Evolutionary conservation across 2,888 invertebrate genomes (phyloP).

Genomic region (Drosophila antonietae): DNA sequence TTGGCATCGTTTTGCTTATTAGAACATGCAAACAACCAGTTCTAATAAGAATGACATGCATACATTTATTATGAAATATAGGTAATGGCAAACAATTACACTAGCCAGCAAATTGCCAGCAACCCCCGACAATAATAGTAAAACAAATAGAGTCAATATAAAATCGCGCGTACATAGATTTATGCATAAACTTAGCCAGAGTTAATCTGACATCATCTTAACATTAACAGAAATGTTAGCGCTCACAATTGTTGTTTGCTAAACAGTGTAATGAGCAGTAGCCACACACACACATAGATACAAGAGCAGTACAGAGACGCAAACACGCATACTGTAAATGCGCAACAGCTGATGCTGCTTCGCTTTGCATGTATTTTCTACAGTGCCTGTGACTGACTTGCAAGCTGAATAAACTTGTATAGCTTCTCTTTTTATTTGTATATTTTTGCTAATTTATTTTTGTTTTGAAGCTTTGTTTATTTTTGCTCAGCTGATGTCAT

Average conservation of each 20-base stretch:
- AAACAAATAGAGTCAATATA: not conserved
- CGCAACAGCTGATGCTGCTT: constrained; percentile 74
- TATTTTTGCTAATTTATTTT: constrained; percentile 27
- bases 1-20: constrained; percentile 57
- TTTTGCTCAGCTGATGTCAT: constrained; percentile 71
- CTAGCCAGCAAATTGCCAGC: constrained; percentile 27
- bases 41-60: constrained; percentile 69
- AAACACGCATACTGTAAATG: constrained; percentile 32
- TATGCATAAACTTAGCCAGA: not conserved
- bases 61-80: constrained; percentile 67
- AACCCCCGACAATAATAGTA: not conserved
- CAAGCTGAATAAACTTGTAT: constrained; percentile 60
- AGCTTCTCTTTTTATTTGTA: constrained; percentile 17
- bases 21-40: constrained; percentile 74
- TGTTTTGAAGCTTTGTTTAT: constrained; percentile 43
- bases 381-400: constrained; percentile 15
- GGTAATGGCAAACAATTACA: constrained; percentile 33
- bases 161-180: not conserved
- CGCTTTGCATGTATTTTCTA: constrained; percentile 7
- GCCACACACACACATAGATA: constrained; percentile 9
- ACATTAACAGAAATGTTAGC: constrained; percentile 12
- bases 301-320: not conserved
- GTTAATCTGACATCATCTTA: constrained; percentile 34
- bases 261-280: constrained; percentile 35
- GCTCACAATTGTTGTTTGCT: constrained; percentile 12